Evolutionary conservation across 2,113 vertebrate genomes (phyloP).

Genomic region (Tonatia bakeri): DNA sequence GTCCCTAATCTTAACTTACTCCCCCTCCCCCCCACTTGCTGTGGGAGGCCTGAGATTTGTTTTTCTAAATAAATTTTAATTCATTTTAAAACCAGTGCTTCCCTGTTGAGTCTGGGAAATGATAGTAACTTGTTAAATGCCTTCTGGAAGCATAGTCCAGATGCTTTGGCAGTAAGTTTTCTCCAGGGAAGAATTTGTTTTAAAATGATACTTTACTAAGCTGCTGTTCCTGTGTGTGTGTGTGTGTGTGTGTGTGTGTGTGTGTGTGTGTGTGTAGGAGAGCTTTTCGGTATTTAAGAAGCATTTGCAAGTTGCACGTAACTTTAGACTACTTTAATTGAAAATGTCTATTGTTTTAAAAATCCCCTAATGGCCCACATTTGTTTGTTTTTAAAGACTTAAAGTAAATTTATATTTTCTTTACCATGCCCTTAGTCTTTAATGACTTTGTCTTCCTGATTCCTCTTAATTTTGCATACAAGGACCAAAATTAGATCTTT

Average conservation of each 20-base stretch:
- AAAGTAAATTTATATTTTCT: slow-evolving; percentile 6
- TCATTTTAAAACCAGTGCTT: slow-evolving; percentile 70
- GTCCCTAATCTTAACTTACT: slow-evolving; percentile 25
- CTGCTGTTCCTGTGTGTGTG: neutral
- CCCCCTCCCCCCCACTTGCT: neutral
- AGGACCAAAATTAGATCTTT: neutral
- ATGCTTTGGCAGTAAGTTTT: slow-evolving; percentile 73
- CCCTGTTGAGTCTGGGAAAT: slow-evolving; percentile 61
- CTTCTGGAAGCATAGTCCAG: slow-evolving; percentile 67
- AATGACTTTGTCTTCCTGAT: neutral
- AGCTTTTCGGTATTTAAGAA: slow-evolving; percentile 15
- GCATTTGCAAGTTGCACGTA: slow-evolving; percentile 19
- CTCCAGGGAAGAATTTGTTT: slow-evolving; percentile 63
- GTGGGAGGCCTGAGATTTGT: slow-evolving; percentile 53
- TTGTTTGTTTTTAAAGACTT: slow-evolving; percentile 17
- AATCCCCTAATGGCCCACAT: neutral
- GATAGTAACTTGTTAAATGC: slow-evolving; percentile 58
- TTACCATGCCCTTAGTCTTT: neutral
- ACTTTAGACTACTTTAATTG: neutral
- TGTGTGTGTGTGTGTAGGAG: neutral
- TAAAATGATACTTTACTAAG: slow-evolving; percentile 53
- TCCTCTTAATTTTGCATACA: neutral
- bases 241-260: neutral
- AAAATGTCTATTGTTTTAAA: neutral
- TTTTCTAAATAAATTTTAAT: slow-evolving; percentile 73